These are phyloP conservation scores for Catharus ustulatus DNA, from an alignment of 2,797 vertebrate genomes.

Conservation along the genomic window DNA sequence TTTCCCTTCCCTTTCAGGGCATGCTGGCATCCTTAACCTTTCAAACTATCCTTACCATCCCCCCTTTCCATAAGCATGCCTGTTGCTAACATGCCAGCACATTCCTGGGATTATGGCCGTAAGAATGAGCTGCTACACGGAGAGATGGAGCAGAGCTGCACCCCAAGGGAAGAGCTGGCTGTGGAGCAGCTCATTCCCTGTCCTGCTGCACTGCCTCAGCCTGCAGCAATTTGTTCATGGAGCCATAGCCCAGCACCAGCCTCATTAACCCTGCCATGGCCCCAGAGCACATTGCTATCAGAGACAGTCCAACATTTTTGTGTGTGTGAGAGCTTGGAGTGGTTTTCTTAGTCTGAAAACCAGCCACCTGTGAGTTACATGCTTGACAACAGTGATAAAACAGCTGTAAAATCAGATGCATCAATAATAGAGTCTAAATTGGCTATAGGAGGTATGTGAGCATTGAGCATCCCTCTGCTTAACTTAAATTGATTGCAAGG, in stretches of 20 bases:
- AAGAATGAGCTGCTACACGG: neutral
- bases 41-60: neutral
- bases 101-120: neutral
- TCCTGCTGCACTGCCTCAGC: neutral
- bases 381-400: neutral
- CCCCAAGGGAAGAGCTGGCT: neutral
- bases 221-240: neutral
- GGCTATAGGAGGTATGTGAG: neutral
- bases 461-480: slow-evolving; percentile 1
- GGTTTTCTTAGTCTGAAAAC: neutral
- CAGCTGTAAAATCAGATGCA: neutral
- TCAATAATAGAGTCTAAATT: neutral
- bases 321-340: neutral
- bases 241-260: neutral
- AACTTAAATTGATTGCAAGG: slow-evolving; percentile 12
- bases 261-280: neutral
- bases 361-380: neutral
- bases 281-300: neutral
- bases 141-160: neutral
- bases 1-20: neutral
- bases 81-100: neutral
- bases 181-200: neutral
- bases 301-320: neutral
- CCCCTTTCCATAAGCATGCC: neutral
- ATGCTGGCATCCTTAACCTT: neutral